Base-by-base conservation (phyloP, 2,113 vertebrate species). In the Craseonycteris thonglongyai region DNA sequence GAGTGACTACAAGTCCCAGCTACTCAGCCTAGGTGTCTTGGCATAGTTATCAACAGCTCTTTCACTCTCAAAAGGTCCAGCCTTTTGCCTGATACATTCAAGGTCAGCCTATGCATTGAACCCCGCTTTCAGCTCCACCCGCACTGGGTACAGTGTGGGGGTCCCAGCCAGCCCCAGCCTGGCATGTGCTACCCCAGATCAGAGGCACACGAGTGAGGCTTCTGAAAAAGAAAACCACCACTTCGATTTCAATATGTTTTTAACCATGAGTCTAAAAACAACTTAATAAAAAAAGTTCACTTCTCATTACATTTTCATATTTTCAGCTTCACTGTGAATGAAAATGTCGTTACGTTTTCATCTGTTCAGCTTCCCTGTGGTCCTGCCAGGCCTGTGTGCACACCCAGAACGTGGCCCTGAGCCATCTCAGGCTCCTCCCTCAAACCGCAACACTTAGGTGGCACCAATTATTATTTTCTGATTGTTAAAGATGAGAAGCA, bases 401-500 rank as follows among this genome's bases (percentile, higher is more conserved):
- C 0, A 0, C 6, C 58, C 6, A 12, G 24, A 58, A 21, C 5
- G 9, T 0, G 11, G 22, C 28, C 74, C 0, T 3, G 4, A 15
- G 42, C 66, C 91, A 35, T 24, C 49, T 42, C 45, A 26, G 33
- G 42, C 10, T 86, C 82, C 11, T 38, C 33, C 0, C 6, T 0
- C 28, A 88, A 74, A 66, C 66, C 26, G 14, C 24, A 26, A 35
- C 45, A 56, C 1, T 15, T 40, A 69, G 63, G 30, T 59, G 35
- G n/a, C 79, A 75, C 66, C 4, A 0, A 28, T 56, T 63, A 11
- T 66, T 35, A n/a, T 15, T 38, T 15, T 16, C 78, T 84, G 47
- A 80, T 68, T 76, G 94, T 63, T 66, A 61, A 80, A 80, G 56
- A 80, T 76, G 84, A 96, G 54, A 94, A 61, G 45, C 58, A 80